phyloP scores from a whole-genome alignment of 2,797 vertebrate genomes.

The Crenichthys baileyi region DNA sequence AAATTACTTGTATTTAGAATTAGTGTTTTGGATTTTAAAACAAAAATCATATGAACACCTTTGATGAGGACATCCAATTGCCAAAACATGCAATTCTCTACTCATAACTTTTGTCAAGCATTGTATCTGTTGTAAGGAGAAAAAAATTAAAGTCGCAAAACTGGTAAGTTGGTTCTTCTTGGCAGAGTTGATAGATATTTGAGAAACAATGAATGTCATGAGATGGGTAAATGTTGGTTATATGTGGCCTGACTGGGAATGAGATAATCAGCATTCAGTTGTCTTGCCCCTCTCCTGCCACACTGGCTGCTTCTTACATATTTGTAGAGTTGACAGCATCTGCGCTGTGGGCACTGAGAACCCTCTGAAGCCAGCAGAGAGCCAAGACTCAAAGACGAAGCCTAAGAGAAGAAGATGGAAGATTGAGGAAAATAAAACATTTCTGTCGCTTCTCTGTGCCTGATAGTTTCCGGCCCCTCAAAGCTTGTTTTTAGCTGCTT shows the following conservation, averaged over 20 bases:
- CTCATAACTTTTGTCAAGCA: constrained; percentile 14
- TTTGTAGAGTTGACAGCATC: constrained; percentile 65
- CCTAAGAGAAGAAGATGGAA: constrained; percentile 59
- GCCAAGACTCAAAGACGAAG: constrained; percentile 51
- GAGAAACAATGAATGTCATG: constrained; percentile 62
- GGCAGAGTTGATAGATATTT: constrained; percentile 41
- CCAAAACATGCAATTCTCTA: background rate
- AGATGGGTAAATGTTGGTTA: constrained; percentile 58
- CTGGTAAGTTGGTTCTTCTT: constrained; percentile 34
- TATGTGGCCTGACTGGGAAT: constrained; percentile 64
- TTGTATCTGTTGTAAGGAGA: constrained; percentile 9
- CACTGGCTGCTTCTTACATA: constrained; percentile 72
- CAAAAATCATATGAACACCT: background rate
- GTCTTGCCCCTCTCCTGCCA: constrained; percentile 60
- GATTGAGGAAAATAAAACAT: constrained; percentile 40
- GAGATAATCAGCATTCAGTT: constrained; percentile 70
- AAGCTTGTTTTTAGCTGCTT: constrained; percentile 55
- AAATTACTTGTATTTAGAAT: background rate
- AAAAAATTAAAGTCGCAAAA: background rate
- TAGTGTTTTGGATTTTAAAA: background rate
- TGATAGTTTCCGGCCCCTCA: constrained; percentile 40
- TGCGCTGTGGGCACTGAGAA: constrained; percentile 56
- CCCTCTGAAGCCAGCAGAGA: constrained; percentile 52
- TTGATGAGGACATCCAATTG: background rate
- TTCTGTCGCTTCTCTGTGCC: constrained; percentile 39